Conservation (phyloP, 2,797 vertebrate species). For the Rhabdophis nuchalis region DNA sequence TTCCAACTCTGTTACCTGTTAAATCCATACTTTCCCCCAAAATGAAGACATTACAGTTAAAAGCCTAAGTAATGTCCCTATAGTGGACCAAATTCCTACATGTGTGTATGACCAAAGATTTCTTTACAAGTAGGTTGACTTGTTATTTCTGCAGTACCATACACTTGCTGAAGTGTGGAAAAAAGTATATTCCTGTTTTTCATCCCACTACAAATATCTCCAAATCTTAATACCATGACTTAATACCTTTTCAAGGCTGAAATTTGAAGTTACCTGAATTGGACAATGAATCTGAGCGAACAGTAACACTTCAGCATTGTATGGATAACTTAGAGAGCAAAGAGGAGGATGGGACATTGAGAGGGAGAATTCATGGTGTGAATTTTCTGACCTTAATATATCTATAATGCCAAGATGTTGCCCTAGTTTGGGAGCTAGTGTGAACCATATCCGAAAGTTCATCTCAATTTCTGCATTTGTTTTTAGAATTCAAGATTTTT, state of each 20-base stretch:
- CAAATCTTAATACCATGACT: neutral
- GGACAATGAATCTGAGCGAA: neutral
- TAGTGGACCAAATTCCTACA: neutral
- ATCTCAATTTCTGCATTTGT: neutral
- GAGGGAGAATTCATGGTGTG: neutral
- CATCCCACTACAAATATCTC: neutral
- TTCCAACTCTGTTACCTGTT: neutral
- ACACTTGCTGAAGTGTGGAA: neutral
- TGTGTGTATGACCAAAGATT: neutral
- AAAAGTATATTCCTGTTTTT: neutral
- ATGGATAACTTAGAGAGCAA: neutral
- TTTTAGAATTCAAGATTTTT: neutral
- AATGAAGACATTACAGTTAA: neutral
- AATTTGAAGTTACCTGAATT: neutral
- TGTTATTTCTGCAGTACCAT: neutral
- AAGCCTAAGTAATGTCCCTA: neutral
- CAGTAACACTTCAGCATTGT: neutral
- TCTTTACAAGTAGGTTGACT: neutral
- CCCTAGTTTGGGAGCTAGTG: neutral
- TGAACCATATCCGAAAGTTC: neutral
- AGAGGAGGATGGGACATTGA: neutral
- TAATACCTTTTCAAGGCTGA: neutral
- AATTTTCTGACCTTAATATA: neutral
- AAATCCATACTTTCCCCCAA: neutral
- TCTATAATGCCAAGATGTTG: neutral